Conservation (phyloP, 1,140 invertebrate species). For the Rhopalosiphum padi region DNA sequence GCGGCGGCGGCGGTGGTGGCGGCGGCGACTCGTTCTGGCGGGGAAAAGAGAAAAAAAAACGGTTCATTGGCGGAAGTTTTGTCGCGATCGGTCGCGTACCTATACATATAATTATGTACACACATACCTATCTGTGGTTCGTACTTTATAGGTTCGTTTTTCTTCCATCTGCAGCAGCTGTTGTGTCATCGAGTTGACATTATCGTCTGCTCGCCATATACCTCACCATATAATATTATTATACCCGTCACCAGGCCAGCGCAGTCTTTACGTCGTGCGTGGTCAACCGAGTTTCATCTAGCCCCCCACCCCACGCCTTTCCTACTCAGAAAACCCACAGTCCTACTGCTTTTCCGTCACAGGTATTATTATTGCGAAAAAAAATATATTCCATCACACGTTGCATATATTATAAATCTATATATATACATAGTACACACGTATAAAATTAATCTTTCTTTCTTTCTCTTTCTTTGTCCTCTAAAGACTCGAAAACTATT, state of each 20-base stretch:
- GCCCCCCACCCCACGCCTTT: not conserved
- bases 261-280: not conserved
- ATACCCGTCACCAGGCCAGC: not conserved
- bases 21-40: not conserved
- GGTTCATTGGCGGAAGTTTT: not conserved
- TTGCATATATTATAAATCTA: too few species aligned
- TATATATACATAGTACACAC: too few species aligned
- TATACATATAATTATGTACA: not conserved
- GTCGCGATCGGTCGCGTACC: not conserved
- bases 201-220: not conserved
- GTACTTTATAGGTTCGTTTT: not conserved
- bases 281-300: not conserved
- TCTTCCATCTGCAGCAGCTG: not conserved
- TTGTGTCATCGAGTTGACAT: not conserved
- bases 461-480: too few species aligned
- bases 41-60: not conserved
- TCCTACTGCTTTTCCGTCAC: not conserved
- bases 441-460: too few species aligned
- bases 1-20: not conserved
- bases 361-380: too few species aligned
- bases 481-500: too few species aligned
- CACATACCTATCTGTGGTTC: not conserved
- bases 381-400: too few species aligned
- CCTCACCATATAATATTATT: not conserved
- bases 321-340: not conserved